A percentile compares a stretch with the other conserved stretches of the same genome.
Conservation (phyloP, 2,888 invertebrate genomes). For the Cephus pulcher region DNA sequence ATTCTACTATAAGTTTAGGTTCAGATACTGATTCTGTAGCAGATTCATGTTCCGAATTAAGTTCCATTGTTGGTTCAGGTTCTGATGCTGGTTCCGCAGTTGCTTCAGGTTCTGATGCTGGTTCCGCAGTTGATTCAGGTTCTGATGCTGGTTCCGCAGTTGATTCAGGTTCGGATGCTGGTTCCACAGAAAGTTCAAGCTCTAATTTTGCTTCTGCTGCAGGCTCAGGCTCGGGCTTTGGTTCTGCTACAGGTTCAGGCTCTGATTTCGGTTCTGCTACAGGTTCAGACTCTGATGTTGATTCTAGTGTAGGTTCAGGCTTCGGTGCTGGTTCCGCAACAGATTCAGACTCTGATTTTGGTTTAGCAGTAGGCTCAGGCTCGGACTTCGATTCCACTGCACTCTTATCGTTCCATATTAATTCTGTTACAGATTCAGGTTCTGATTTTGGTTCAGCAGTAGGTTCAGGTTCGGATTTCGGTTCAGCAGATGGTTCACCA, state of each 20-base stretch:
- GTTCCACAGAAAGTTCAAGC: conserved; percentile 38
- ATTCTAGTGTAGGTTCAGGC: conserved; percentile 25
- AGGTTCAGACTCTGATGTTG: conserved; percentile 16
- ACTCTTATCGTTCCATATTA: conserved; percentile 44
- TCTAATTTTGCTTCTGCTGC: conserved; percentile 35
- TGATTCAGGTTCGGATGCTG: conserved; percentile 39
- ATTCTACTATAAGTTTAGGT: conserved; percentile 28
- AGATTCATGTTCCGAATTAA: conserved; percentile 44
- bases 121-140: conserved; percentile 51
- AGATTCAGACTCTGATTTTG: conserved; percentile 26
- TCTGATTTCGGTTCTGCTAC: conserved; percentile 35
- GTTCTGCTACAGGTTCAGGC: conserved; percentile 31
- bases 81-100: conserved; percentile 39
- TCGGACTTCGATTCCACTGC: conserved; percentile 27
- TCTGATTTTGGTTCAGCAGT: conserved; percentile 43
- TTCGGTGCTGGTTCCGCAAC: conserved; percentile 36
- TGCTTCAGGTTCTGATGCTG: conserved; percentile 41
- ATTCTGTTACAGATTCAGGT: conserved; percentile 51
- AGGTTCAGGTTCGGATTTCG: conserved; percentile 41
- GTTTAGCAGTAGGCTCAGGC: conserved; percentile 26
- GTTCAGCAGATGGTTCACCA: conserved; percentile 53
- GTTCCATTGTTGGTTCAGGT: conserved; percentile 56
- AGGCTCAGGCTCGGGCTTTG: conserved; percentile 39
- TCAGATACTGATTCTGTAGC: conserved; percentile 22
- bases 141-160: conserved; percentile 39